Percentiles rank a stretch among this genome's conserved stretches.
These are phyloP conservation scores for Hassar affinis DNA, from an alignment of 2,113 vertebrate genomes.

Conservation along the genomic window DNA sequence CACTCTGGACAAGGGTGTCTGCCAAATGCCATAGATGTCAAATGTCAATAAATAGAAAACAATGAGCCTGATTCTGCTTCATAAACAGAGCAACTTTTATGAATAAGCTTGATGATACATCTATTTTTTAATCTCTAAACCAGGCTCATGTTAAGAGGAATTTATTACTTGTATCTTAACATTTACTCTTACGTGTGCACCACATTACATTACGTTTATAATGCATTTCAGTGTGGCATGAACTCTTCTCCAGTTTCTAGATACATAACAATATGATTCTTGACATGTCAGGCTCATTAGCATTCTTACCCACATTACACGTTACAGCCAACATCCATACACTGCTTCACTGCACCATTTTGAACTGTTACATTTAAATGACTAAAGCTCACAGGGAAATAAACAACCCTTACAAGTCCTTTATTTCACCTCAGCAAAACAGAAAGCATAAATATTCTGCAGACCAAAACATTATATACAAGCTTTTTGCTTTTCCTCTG, in stretches of 20 bases:
- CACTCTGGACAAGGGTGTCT: too few relatives aligned
- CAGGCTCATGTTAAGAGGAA: background rate
- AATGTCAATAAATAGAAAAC: too few relatives aligned
- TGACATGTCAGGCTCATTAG: background rate
- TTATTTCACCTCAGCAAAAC: conserved; percentile 33
- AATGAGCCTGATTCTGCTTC: background rate
- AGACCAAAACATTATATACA: conserved; percentile 35
- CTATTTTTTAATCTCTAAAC: background rate
- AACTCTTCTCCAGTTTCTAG: background rate
- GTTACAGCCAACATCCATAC: background rate
- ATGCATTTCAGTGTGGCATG: background rate
- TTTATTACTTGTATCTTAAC: background rate
- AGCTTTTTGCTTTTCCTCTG: background rate
- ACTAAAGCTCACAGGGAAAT: background rate
- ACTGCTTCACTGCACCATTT: background rate
- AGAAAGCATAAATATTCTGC: conserved; percentile 33
- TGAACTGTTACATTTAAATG: background rate
- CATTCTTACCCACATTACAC: background rate
- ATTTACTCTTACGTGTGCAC: background rate
- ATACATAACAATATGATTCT: background rate
- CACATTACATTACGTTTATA: background rate
- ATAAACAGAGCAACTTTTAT: background rate
- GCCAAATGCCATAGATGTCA: too few relatives aligned
- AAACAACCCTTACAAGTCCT: background rate
- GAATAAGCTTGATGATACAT: too few relatives aligned